A percentile compares a stretch with the other conserved stretches of the same genome.
These are phyloP conservation scores for Helicolenus hilgendorfi DNA, from an alignment of 2,797 vertebrate genomes.

Conservation along the genomic window DNA sequence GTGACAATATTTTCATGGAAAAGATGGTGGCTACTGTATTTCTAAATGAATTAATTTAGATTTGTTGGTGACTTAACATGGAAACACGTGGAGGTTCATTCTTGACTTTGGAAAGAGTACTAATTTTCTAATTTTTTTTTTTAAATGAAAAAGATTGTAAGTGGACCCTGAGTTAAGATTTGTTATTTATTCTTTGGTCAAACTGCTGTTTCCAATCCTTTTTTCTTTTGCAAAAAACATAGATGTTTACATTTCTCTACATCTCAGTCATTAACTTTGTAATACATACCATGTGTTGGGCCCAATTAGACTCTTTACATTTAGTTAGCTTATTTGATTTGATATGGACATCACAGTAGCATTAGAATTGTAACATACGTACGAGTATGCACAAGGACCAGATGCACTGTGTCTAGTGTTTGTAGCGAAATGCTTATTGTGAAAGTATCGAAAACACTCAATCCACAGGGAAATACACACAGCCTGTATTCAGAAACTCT, in stretches of 20 bases:
- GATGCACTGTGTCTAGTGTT: neutral
- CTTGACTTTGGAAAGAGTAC: neutral
- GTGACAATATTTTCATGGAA: neutral
- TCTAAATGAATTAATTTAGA: fast-evolving
- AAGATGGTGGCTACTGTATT: neutral
- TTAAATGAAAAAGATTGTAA: neutral
- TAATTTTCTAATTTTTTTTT: neutral
- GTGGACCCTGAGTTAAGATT: neutral
- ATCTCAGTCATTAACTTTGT: neutral
- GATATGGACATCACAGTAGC: neutral
- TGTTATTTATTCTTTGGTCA: neutral
- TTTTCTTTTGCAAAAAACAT: neutral
- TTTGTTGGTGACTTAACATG: neutral
- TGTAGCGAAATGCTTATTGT: fast-evolving
- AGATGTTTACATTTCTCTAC: neutral
- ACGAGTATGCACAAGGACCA: neutral
- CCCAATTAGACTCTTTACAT: neutral
- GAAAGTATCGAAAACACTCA: fast-evolving
- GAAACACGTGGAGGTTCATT: neutral
- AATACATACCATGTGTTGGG: neutral
- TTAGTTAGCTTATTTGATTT: neutral
- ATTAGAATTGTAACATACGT: neutral
- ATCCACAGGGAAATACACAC: too few species aligned
- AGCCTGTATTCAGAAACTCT: too few species aligned
- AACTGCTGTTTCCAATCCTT: neutral